Base-by-base conservation (phyloP, 1,140 invertebrate genomes). In the Trialeurodes vaporariorum region DNA sequence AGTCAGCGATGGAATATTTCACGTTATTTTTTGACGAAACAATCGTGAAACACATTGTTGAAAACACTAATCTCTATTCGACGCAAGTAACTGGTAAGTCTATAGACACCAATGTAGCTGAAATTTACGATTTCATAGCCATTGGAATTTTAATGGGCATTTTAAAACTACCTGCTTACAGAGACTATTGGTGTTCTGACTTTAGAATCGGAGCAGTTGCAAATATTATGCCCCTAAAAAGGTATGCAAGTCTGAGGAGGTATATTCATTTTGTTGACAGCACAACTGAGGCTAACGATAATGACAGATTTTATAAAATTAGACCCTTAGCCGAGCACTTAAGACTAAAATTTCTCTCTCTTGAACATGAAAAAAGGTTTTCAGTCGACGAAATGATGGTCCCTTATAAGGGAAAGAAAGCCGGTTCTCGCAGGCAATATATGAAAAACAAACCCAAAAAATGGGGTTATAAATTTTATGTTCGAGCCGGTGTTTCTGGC, bases 311-410 rank as follows among this genome's bases (percentile, higher is more conserved):
- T 70, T 75, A 67, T 70, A 77, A 77, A 73, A 71, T 77, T 60
- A 64, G 73, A 58, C 74, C 71, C 13, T n/a, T 77, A 21, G 22
- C 74, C 59, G 71, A 78, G 71, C 71, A 70, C 66, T 65, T 76
- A 59, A 67, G 75, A 59, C 26, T 69, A 25, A 77, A 74, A 62
- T 78, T 71, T 71, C 70, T 74, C 64, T 71, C 63, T 65, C 64
- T 76, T 61, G 67, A 71, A 58, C 65, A 75, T 34, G 75, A 76
- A 72, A 73, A 64, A 59, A 69, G 71, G 17, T 73, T 72, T 68
- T 74, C 72, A 24, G 71, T 77, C 27, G 77, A 81, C 71, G 77
- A 81, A 71, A 76, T 76, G 72, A 81, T 81, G 76, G 71, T 81
- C 2, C 75, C 74, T 27, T 81, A 79, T 69, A 81, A 80, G 70